phyloP scores from a whole-genome alignment of 2,113 vertebrate genomes.

The Prochilodus magdalenae region DNA sequence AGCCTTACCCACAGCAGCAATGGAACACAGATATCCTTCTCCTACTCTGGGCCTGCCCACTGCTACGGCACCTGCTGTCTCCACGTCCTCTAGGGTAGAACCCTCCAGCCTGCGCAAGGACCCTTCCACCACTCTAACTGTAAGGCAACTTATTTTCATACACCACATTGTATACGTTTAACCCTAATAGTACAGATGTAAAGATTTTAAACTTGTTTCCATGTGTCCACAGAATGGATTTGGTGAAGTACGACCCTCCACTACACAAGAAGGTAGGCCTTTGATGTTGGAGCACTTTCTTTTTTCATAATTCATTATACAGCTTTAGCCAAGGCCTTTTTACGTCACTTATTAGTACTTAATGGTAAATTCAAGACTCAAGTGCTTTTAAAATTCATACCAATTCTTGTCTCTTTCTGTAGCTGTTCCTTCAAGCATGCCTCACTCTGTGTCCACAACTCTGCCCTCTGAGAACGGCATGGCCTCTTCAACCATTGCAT shows the following conservation, averaged over 20 bases:
- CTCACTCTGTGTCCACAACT: conserved; percentile 76
- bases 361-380: no score
- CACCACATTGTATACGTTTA: no score
- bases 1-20: conserved; percentile 60
- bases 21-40: conserved; percentile 73
- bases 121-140: conserved; percentile 54
- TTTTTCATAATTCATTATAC: neutral
- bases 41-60: conserved; percentile 74
- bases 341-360: neutral
- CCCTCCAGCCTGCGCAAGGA: conserved; percentile 51
- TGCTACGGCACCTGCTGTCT: conserved; percentile 66
- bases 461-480: conserved; percentile 76
- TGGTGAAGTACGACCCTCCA: conserved; percentile 79
- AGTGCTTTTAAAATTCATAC: neutral
- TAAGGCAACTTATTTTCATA: neutral
- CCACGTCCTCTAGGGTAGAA: conserved; percentile 62
- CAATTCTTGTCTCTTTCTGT: neutral
- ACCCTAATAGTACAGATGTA: neutral
- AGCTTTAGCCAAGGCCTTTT: neutral
- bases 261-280: conserved; percentile 86
- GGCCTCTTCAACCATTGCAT: conserved; percentile 70
- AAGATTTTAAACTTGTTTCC: neutral
- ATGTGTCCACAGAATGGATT: conserved; percentile 85
- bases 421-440: conserved; percentile 21
- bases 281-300: neutral